Percentiles rank a stretch among this genome's conserved stretches.
phyloP scores from a whole-genome alignment of 2,888 invertebrate species.

The Lasioglossum zephyrum region DNA sequence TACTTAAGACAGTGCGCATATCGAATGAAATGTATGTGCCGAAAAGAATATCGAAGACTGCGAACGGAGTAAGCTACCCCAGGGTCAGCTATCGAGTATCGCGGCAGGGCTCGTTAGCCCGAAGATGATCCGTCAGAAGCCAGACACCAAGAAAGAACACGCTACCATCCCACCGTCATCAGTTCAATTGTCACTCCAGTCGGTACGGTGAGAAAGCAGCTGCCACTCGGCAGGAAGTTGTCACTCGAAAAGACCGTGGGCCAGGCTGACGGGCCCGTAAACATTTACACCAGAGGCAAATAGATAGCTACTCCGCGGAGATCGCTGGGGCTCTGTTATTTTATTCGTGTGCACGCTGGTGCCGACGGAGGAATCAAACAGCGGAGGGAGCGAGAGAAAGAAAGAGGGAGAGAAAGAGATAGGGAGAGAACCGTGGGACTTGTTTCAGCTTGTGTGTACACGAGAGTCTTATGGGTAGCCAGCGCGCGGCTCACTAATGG shows the following conservation, averaged over 20 bases:
- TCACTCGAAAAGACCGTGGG: conserved; percentile 68
- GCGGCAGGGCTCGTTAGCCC: background rate
- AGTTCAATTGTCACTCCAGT: conserved; percentile 59
- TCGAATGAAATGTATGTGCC: background rate
- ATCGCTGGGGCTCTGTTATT: conserved; percentile 53
- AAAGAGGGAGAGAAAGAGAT: background rate
- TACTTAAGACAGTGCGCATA: background rate
- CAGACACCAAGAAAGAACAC: background rate
- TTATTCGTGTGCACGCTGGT: conserved; percentile 39
- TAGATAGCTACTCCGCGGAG: conserved; percentile 59
- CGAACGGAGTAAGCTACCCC: background rate
- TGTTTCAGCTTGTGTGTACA: conserved; percentile 36
- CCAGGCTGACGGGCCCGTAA: conserved; percentile 64
- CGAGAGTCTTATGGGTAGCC: conserved; percentile 34
- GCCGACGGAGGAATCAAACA: conserved; percentile 46
- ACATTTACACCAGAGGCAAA: conserved; percentile 64
- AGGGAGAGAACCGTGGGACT: conserved; percentile 69
- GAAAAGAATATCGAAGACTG: conserved; percentile 2
- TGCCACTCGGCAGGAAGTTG: conserved; percentile 67
- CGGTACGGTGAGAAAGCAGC: conserved; percentile 64
- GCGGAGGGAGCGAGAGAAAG: background rate
- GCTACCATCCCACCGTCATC: conserved; percentile 58
- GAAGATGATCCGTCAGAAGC: conserved; percentile 9
- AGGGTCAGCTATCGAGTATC: background rate
- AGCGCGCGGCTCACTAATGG: conserved; percentile 53